Conservation (phyloP, 2,113 vertebrate genomes). For the Trichechus manatus region DNA sequence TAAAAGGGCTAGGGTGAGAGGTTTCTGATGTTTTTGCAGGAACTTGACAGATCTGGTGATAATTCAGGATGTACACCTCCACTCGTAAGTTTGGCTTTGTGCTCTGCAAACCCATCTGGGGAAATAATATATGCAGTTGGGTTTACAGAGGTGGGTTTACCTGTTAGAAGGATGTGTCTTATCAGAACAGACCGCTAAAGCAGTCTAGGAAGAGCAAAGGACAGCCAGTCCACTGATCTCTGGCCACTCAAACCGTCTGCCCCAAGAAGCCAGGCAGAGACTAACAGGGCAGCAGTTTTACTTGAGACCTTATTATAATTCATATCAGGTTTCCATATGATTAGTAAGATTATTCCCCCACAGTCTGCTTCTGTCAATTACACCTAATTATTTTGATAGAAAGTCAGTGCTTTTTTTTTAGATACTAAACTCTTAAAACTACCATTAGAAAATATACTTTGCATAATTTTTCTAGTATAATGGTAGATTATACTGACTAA, state of each 20-base stretch:
- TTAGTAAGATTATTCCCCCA: background rate
- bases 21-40: background rate
- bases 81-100: background rate
- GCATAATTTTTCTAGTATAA: conserved; percentile 39
- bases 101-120: background rate
- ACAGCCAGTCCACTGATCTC: background rate
- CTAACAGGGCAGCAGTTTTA: background rate
- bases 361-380: background rate
- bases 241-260: background rate
- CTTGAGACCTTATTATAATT: background rate
- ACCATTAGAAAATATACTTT: background rate
- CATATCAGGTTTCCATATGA: background rate
- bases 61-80: background rate
- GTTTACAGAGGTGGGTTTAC: conserved; percentile 14
- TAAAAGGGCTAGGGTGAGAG: background rate
- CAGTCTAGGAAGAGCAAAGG: conserved; percentile 11
- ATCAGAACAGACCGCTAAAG: background rate
- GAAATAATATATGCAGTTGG: background rate
- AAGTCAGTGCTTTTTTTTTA: background rate
- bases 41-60: background rate
- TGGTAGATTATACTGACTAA: background rate
- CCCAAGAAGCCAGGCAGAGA: background rate
- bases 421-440: background rate
- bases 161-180: conserved; percentile 35
- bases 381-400: conserved; percentile 3